Evolutionary conservation across 2,113 vertebrate genomes (phyloP), one percentile per base, ranked within the genome.

Genomic region (Sorex fumeus): DNA sequence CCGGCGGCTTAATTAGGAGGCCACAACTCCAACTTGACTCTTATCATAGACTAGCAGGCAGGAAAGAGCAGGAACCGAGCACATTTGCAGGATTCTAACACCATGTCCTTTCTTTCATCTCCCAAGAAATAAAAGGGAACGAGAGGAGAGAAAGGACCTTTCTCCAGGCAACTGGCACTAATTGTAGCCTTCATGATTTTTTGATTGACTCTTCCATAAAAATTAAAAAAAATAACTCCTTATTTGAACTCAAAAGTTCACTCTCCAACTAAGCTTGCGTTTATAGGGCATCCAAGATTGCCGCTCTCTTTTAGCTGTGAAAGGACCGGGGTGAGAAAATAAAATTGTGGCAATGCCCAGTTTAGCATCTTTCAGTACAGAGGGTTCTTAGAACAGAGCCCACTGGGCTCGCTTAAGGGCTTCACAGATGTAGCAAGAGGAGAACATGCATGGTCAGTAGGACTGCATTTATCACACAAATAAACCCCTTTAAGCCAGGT

Each of bases 41-140:
- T 97, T 97, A 97, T 97, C 96, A 90, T 67, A 94, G 93, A 96
- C 72, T 95, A 79, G 94, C 95, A 97, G 96, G 94, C 95, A 95
- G 96, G 96, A 94, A 94, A 75, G 13, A 79, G 75, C 84, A 64
- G 94, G 77, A 25, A 75, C 81, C 43, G 74, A 87, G 77, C 69
- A 40, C 18, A 8, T 60, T 92, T 78, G 87, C 81, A 88, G 92
- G 85, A 70, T 69, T 87, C 86, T 93, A 80, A 69, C 84, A 90
- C 91, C 83, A 10, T 91, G 66, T 88, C 2, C 4, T 27, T 60
- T 36, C 77, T 95, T 92, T 96, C 66, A 95, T 92, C 86, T 94
- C 57, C 21, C 16, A 71, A 47, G 78, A 53, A n/a, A 40, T 86
- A 81, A 84, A 80, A 80, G 76, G 70, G 40, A 36, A 62, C 82